These are phyloP conservation scores for Leucoma salicis DNA, from an alignment of 2,888 invertebrate genomes.

Conservation along the genomic window DNA sequence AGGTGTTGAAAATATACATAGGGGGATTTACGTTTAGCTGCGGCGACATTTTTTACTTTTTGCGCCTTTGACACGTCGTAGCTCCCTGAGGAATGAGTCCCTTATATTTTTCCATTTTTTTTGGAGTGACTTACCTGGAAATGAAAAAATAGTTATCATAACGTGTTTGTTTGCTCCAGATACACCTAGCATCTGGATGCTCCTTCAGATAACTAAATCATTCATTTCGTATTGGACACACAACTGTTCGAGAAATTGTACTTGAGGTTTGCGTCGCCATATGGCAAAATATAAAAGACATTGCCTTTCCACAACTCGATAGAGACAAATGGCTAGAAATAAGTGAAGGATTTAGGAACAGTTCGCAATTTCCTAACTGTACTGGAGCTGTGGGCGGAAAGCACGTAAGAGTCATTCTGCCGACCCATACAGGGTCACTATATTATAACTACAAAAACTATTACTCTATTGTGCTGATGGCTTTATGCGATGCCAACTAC, in stretches of 20 bases:
- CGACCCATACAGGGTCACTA: constrained; percentile 17
- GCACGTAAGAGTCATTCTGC: constrained; percentile 23
- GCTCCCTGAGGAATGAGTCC: constrained; percentile 15
- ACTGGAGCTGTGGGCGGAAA: background rate
- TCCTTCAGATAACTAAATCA: constrained; percentile 11
- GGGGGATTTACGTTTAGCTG: constrained; percentile 18
- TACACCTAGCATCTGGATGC: background rate
- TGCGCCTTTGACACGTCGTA: constrained; percentile 14
- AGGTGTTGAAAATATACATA: constrained; percentile 14
- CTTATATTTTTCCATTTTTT: constrained; percentile 16
- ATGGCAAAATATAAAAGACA: constrained; percentile 15
- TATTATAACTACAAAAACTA: constrained; percentile 33
- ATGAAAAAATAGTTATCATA: constrained; percentile 13
- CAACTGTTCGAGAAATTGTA: too few relatives aligned
- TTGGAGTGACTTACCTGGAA: constrained; percentile 13
- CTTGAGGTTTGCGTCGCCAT: constrained; percentile 15
- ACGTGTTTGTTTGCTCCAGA: background rate
- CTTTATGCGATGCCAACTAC: constrained; percentile 15
- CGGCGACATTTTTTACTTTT: constrained; percentile 12
- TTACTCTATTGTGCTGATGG: constrained; percentile 30
- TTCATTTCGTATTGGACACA: constrained; percentile 16
- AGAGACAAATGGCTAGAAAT: constrained; percentile 16
- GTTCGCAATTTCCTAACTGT: constrained; percentile 25
- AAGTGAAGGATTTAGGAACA: constrained; percentile 5
- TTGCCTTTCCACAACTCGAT: constrained; percentile 11